Conservation (phyloP, 1,140 invertebrate species). For the Grapholita molesta region DNA sequence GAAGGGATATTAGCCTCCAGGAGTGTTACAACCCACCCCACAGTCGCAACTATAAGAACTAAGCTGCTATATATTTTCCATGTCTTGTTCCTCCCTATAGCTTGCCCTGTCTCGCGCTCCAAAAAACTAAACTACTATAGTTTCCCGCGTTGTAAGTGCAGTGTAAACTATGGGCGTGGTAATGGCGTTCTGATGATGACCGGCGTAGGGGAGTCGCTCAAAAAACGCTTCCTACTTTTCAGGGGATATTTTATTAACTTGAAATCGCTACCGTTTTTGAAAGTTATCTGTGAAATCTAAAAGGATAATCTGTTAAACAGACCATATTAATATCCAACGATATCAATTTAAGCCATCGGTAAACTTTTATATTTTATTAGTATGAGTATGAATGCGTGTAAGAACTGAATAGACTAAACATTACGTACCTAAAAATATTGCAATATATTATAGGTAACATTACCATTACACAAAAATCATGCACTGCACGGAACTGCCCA, state of each 20-base stretch:
- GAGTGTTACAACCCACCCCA: too few relatives aligned
- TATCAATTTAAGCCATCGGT: too few relatives aligned
- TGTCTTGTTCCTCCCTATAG: background rate
- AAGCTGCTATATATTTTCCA: too few relatives aligned
- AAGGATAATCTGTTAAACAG: background rate
- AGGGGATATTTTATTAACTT: background rate
- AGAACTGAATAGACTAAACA: too few relatives aligned
- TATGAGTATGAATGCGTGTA: too few relatives aligned
- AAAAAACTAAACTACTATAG: constrained; percentile 29
- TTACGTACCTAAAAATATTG: constrained; percentile 19
- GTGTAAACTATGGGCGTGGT: constrained; percentile 47
- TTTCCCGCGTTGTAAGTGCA: constrained; percentile 6
- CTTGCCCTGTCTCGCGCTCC: background rate
- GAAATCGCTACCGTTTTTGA: constrained; percentile 24
- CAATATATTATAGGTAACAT: background rate
- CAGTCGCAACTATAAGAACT: too few relatives aligned
- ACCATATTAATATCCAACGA: too few relatives aligned
- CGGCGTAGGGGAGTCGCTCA: constrained; percentile 17
- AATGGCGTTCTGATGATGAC: constrained; percentile 53
- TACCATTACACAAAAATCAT: constrained; percentile 5
- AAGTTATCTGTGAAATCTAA: constrained; percentile 23
- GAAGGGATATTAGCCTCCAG: too few relatives aligned
- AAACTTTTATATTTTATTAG: too few relatives aligned
- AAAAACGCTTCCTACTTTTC: background rate
- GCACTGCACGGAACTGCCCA: background rate